A percentile compares a stretch with the other conserved stretches of the same genome.
phyloP scores from a whole-genome alignment of 2,113 vertebrate species.

The Brienomyrus longianalis region DNA sequence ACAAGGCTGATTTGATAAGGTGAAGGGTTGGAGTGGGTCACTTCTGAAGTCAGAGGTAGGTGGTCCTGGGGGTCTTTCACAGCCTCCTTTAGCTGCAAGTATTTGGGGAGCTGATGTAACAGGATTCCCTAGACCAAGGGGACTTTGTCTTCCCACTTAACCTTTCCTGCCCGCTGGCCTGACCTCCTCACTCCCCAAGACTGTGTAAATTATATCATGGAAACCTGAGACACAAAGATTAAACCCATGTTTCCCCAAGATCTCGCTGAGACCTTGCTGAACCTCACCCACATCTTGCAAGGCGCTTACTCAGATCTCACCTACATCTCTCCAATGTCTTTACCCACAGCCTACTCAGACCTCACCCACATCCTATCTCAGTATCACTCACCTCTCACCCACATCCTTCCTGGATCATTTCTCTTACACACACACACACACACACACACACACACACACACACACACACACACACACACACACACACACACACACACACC shows the following conservation, averaged over 20 bases:
- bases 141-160: background rate
- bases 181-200: background rate
- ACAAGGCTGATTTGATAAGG: background rate
- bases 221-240: background rate
- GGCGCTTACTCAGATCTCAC: background rate
- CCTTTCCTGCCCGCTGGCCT: background rate
- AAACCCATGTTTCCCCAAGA: background rate
- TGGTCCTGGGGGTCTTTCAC: background rate
- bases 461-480: too few species aligned
- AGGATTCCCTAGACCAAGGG: background rate
- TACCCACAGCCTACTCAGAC: background rate
- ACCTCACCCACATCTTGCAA: background rate
- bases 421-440: background rate
- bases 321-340: background rate
- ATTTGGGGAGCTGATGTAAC: background rate
- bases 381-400: background rate
- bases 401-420: background rate
- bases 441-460: background rate
- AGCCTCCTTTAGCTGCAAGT: background rate
- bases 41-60: conserved; percentile 4
- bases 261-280: background rate
- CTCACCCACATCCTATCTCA: background rate
- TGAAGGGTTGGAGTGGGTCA: background rate
- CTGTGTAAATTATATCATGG: background rate
- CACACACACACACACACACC: background rate